Evolutionary conservation across 2,888 invertebrate species (phyloP), one percentile per base, ranked within the genome.

Genomic region (Amphipyra berbera): DNA sequence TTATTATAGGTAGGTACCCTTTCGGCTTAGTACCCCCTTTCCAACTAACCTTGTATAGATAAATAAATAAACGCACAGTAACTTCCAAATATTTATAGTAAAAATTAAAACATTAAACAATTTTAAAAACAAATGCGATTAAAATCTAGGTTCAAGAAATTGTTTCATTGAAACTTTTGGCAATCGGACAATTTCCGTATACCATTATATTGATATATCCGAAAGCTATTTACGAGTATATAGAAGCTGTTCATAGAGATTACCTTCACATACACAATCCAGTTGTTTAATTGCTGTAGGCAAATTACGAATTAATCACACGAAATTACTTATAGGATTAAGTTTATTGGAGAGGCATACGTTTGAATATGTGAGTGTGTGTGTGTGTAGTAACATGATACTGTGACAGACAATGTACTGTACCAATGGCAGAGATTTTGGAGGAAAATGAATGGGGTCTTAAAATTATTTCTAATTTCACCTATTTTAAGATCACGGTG

Each of bases 261-360:
- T 49, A 65, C 15, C 35, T 55, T 33, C 14, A 49, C 37, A 50
- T 50, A 57, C 47, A 62, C 41, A 60, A 57, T 54, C 38, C 12
- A 55, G 10, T 41, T 14, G 41, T 71, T 60, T 56, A 57, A 72
- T 65, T 60, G 72, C 59, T 54, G 13, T 50, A 15, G 49, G 37
- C 33, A 53, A 65, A 76, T 76, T 76, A 71, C 66, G 9, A 64
- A 76, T 64, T 71, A 65, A 72, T 72, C 66, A 60, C 60, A 60
- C 33, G 44, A 54, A 76, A 71, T 72, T 76, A 65, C 60, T 38
- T 70, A 41, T 40, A 63, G 76, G 72, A 76, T 72, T 60, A 64
- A 6, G 41, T 47, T 33, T 49, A 56, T 63, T 15, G 38, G 42
- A 41, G 21, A 49, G 5, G 48, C 37, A 42, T 63, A 56, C 10